Percentiles rank a stretch among this genome's conserved stretches.
Evolutionary conservation across 2,888 invertebrate species (phyloP).

Genomic region (Ceriagrion tenellum): DNA sequence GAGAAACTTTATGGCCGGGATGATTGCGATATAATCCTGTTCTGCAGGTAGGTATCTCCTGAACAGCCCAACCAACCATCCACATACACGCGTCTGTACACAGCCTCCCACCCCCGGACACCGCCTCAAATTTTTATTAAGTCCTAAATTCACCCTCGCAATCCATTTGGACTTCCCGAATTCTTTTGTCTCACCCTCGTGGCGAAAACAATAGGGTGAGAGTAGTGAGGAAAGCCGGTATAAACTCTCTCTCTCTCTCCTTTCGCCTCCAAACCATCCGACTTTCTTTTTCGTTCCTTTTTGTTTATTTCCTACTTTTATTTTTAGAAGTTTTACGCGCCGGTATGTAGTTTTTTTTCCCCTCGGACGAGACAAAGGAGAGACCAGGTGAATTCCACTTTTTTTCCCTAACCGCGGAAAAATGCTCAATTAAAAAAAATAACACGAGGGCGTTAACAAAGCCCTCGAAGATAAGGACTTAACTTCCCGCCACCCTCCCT

Average conservation of each 20-base stretch:
- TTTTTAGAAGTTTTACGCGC: not conserved
- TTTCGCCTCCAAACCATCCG: too few species aligned
- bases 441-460: not conserved
- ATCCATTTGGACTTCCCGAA: conserved; percentile 24
- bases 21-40: conserved; percentile 47
- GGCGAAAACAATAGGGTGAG: not conserved
- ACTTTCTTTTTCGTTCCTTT: not conserved
- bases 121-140: conserved; percentile 12
- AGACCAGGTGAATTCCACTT: not conserved
- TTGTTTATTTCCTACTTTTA: too few species aligned
- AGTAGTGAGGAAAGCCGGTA: not conserved
- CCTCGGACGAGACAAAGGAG: not conserved
- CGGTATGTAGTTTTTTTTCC: not conserved
- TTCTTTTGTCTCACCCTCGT: conserved; percentile 40
- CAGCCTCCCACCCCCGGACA: too few species aligned
- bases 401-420: not conserved
- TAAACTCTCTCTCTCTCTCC: not conserved
- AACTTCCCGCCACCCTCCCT: not conserved
- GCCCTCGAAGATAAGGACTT: conserved; percentile 30
- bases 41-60: not conserved
- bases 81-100: too few species aligned
- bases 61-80: not conserved
- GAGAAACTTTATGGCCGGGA: not conserved
- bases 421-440: conserved; percentile 40
- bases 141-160: conserved; percentile 1